phyloP scores from a whole-genome alignment of 64 coral and sea anemone species.

The Actinia equina region DNA sequence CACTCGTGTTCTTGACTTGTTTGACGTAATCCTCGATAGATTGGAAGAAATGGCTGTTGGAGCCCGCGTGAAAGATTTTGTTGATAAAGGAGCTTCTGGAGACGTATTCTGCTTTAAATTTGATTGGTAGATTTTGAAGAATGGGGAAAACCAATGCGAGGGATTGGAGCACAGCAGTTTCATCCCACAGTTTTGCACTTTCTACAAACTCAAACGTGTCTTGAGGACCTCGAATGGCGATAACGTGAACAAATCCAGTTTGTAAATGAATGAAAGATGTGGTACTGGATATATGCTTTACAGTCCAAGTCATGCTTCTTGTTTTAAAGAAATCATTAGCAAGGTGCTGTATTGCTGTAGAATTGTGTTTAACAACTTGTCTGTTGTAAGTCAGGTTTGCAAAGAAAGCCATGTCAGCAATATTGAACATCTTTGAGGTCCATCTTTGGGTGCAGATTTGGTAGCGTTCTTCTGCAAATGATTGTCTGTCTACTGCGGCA shows the following conservation, averaged over 20 bases:
- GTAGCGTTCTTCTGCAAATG: not conserved
- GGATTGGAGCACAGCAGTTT: conserved; percentile 48
- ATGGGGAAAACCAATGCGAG: conserved; percentile 44
- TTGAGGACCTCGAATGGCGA: conserved; percentile 41
- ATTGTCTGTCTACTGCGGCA: not conserved
- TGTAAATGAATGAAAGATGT: not conserved
- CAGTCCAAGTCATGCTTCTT: not conserved
- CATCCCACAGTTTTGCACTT: conserved; percentile 55
- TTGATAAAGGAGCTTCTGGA: conserved; percentile 38
- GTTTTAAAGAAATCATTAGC: not conserved
- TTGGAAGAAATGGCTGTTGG: not conserved
- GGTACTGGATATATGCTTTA: not conserved
- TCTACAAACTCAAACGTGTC: conserved; percentile 17
- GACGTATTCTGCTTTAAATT: conserved; percentile 50
- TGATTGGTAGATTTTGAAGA: conserved; percentile 23
- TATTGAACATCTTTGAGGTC: conserved; percentile 41
- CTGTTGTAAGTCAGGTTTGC: conserved; percentile 42
- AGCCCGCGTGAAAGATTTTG: conserved; percentile 37
- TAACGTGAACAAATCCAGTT: conserved; percentile 26
- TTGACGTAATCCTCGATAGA: conserved; percentile 25
- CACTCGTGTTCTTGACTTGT: not conserved
- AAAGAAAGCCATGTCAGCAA: conserved; percentile 62
- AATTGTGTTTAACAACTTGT: not conserved
- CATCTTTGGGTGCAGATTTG: conserved; percentile 52
- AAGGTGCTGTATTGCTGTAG: not conserved